Evolutionary conservation across 2,797 vertebrate species (phyloP).

Genomic region (Smutsia temminckii): DNA sequence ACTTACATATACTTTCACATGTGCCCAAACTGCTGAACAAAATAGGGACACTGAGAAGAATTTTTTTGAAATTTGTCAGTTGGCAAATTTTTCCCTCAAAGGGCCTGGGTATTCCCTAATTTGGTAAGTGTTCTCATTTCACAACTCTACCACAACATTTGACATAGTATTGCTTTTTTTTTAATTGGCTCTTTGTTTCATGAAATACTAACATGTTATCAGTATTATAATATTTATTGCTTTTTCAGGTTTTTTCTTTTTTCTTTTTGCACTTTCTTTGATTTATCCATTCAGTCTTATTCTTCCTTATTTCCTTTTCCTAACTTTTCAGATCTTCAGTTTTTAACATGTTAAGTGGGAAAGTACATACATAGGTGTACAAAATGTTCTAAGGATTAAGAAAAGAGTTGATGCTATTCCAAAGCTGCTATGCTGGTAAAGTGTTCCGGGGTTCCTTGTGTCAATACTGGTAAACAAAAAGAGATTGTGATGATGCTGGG

Average conservation of each 20-base stretch:
- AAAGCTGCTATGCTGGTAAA: not conserved
- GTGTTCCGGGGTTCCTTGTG: not conserved
- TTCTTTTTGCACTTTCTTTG: not conserved
- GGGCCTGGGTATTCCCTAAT: not conserved
- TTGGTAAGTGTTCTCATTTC: not conserved
- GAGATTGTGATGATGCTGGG: not conserved
- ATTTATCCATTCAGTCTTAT: not conserved
- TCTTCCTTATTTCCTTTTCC: not conserved
- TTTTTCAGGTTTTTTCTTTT: not conserved
- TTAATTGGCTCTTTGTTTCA: not conserved
- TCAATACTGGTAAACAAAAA: slow-evolving; percentile 3
- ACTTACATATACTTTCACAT: not conserved
- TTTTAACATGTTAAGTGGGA: not conserved
- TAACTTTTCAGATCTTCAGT: not conserved
- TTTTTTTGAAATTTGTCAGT: not conserved
- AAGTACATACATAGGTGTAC: not conserved
- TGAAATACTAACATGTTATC: not conserved
- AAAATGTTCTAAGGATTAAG: not conserved
- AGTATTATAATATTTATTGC: not conserved
- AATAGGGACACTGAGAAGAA: not conserved
- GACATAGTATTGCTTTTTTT: not conserved
- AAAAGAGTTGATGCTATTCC: not conserved
- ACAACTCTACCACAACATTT: not conserved
- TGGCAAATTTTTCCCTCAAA: not conserved
- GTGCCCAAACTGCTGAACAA: not conserved